Base-by-base conservation (phyloP, 2,113 vertebrate genomes). In the Oncorhynchus gorbuscha region DNA sequence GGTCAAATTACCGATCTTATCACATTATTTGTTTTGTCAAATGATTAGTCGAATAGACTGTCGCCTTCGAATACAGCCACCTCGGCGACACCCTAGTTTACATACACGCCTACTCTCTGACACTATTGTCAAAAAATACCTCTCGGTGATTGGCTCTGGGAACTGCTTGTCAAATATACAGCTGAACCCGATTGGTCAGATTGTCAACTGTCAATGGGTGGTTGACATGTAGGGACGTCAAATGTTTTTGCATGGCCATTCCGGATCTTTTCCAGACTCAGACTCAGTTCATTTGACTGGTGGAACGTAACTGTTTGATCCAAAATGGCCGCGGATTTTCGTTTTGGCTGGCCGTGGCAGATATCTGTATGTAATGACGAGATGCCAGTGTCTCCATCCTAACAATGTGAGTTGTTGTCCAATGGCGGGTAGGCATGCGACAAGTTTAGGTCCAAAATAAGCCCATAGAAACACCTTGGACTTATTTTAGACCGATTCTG, bases 31-130 rank as follows among this genome's bases (percentile, higher is more conserved):
- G 58, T 75, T 68, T 80, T 65, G 76, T 22, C 26, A 69, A 72
- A 72, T 85, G 84, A 87, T 89, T 83, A 86, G 71, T 85, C 79
- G 84, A 92, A 86, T 9, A 89, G 93, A 93, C 93, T 90, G 92
- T 92, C 93, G 94, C 92, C 94, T 94, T 92, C 92, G 90, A 93
- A 94, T 91, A 83, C 89, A 93, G 88, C 92, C 90, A 82, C 87
- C 83, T 45, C 87, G 93, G 92, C 92, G 92, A 94, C 93, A 93
- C 93, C 93, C 93, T 92, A 84, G 45, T 30, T 65, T 45, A 45
- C 39, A 13, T 72, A 58, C 84, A 80, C 92, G 90, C 92, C 90
- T 32, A 28, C 70, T 3, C 0, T 74, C 89, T 88, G 84, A 86
- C 92, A 84, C 66, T 82, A 79, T 82, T 84, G 79, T 83, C 83